Base-by-base conservation (phyloP, 1,140 invertebrate genomes). In the Ptiloglossa arizonensis region DNA sequence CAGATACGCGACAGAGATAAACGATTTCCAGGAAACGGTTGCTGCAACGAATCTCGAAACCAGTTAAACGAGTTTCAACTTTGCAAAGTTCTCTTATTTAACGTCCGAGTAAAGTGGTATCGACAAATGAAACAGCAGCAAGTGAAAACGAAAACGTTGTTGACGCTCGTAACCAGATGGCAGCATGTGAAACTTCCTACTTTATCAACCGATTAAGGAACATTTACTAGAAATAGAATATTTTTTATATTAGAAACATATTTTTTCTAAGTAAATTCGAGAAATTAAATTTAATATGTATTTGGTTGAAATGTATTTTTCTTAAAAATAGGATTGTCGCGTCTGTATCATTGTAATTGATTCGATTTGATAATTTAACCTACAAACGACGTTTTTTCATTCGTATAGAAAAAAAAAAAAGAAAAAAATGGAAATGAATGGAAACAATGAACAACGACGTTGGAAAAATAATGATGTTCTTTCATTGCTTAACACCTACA, bases 131-230 rank as follows among this genome's bases (percentile, higher is more conserved):
- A 52, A 73, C 41, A 50, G 52, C 32, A 62, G 59, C 46, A 62
- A 52, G 24, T 6, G 54, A 11, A 19, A 50, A 29, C 6, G 46
- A 67, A 46, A 75, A 22, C 29, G 66, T 75, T 59, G 66, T 27
- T 17, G 11, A 35, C 29, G 44, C 54, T 29, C 27, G 56, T 67
- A 46, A 46, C 48, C 76, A 89, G 88, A 87, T 87, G 87, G 87
- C 81, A 52, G 41, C 57, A 76, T 41, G 0, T 44, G 35, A 44
- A 63, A 46, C 15, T 63, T 67, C 66, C 87, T 89, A 56, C 70
- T 44, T 88, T 89, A 87, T 70, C 87, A 32, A 54, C 76, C 15
- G 70, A 76, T 69, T 52, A 62, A 60, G 56, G 38, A 63, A 44
- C 1, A 38, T 64, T 17, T 44, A 52, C 50, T 24, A 52, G 54